Percentiles rank a stretch among this genome's conserved stretches.
phyloP scores from a whole-genome alignment of 2,797 vertebrate genomes.

The Syngnathus acus region DNA sequence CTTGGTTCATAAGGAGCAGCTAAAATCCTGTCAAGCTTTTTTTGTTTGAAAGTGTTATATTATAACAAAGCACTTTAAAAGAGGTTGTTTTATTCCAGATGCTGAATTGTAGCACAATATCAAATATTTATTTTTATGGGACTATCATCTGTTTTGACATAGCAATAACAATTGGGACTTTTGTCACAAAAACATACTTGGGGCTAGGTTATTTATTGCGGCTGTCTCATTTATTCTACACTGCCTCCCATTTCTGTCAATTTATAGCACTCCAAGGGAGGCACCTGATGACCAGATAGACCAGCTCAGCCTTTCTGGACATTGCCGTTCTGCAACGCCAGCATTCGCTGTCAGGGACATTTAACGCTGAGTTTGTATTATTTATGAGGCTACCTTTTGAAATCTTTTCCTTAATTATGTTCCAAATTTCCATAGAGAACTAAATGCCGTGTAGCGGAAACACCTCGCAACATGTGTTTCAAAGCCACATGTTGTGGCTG shows the following conservation, averaged over 20 bases:
- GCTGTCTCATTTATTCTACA: constrained; percentile 56
- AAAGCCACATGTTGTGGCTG: not conserved
- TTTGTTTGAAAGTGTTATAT: not conserved
- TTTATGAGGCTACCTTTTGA: constrained; percentile 72
- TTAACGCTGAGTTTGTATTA: constrained; percentile 73
- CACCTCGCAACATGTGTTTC: not conserved
- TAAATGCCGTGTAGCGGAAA: constrained; percentile 20
- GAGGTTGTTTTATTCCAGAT: not conserved
- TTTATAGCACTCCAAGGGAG: constrained; percentile 65
- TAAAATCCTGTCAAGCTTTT: not conserved
- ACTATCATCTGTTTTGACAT: not conserved
- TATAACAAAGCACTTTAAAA: not conserved
- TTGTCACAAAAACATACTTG: constrained; percentile 41
- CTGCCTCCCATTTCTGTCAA: constrained; percentile 62
- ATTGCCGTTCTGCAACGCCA: constrained; percentile 64
- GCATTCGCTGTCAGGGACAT: constrained; percentile 68
- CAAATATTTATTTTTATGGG: not conserved
- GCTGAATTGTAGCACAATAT: not conserved
- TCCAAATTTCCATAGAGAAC: constrained; percentile 61
- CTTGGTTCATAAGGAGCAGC: not conserved
- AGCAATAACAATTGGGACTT: not conserved
- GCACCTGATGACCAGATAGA: constrained; percentile 65
- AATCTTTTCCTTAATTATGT: constrained; percentile 70
- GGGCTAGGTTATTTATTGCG: constrained; percentile 48
- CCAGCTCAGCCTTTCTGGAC: constrained; percentile 64